Percentiles rank a stretch among this genome's conserved stretches.
Conservation (phyloP, 2,113 vertebrate species). For the Pyrgilauda ruficollis region DNA sequence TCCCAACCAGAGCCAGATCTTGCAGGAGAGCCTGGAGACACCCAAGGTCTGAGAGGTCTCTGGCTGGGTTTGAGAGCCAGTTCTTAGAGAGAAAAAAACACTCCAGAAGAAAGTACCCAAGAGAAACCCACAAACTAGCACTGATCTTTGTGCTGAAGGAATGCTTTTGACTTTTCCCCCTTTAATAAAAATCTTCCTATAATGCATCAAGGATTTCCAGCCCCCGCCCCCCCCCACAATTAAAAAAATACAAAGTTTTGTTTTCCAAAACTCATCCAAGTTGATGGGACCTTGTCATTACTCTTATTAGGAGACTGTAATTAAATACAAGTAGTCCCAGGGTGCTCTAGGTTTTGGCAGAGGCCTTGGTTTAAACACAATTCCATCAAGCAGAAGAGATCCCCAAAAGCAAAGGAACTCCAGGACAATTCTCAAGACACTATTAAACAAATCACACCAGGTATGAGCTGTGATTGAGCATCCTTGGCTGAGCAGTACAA, state of each 20-base stretch:
- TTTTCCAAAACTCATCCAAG: neutral
- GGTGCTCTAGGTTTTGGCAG: neutral
- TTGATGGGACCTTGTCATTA: neutral
- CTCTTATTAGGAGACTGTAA: neutral
- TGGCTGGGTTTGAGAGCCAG: neutral
- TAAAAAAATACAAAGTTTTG: neutral
- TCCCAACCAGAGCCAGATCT: accelerated
- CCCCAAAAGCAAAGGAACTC: neutral
- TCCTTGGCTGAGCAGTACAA: neutral
- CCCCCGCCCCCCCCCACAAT: accelerated
- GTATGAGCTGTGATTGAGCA: neutral
- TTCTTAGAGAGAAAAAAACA: neutral
- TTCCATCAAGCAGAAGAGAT: neutral
- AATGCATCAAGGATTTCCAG: neutral
- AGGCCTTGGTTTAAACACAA: neutral
- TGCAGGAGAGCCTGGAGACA: neutral
- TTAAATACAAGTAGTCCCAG: neutral
- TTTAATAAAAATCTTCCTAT: neutral
- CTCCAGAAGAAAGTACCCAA: neutral
- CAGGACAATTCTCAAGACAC: neutral
- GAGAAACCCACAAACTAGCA: neutral
- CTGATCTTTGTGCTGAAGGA: neutral
- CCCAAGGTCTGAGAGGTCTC: neutral
- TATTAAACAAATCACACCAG: neutral
- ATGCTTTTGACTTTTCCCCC: neutral